These are phyloP conservation scores for Diogma glabrata DNA, from an alignment of 2,888 invertebrate species.

Conservation along the genomic window DNA sequence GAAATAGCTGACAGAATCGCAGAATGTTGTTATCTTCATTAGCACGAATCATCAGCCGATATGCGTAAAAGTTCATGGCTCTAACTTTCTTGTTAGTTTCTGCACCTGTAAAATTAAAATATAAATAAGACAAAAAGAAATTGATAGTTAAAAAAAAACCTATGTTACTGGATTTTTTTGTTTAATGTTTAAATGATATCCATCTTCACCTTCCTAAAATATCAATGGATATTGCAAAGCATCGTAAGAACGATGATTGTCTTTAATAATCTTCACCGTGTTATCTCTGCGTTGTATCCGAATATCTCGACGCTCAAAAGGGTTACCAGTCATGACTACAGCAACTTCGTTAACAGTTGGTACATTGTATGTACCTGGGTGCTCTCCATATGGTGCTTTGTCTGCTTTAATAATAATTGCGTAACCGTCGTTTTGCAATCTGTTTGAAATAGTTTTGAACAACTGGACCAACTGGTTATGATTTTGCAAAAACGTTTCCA, in stretches of 20 bases:
- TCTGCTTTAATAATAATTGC: slow-evolving; percentile 23
- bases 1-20: no score
- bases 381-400: slow-evolving; percentile 21
- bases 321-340: slow-evolving; percentile 15
- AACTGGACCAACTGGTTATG: slow-evolving; percentile 17
- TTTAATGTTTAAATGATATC: slow-evolving; percentile 17
- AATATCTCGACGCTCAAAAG: slow-evolving; percentile 16
- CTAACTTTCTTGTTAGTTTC: no score
- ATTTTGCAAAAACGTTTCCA: slow-evolving; percentile 12
- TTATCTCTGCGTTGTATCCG: slow-evolving; percentile 15
- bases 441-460: slow-evolving; percentile 16
- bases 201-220: slow-evolving; percentile 23
- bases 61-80: no score
- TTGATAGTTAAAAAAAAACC: no score
- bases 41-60: no score
- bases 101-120: no score
- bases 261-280: slow-evolving; percentile 14
- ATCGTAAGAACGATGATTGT: slow-evolving; percentile 15
- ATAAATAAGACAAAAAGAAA: no score
- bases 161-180: slow-evolving; percentile 19
- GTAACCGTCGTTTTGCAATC: slow-evolving; percentile 16
- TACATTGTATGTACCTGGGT: no score
- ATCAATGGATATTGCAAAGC: no score
- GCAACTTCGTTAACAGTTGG: no score
- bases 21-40: no score